These are phyloP conservation scores for Rostratula benghalensis DNA, from an alignment of 2,113 vertebrate genomes.

Conservation along the genomic window DNA sequence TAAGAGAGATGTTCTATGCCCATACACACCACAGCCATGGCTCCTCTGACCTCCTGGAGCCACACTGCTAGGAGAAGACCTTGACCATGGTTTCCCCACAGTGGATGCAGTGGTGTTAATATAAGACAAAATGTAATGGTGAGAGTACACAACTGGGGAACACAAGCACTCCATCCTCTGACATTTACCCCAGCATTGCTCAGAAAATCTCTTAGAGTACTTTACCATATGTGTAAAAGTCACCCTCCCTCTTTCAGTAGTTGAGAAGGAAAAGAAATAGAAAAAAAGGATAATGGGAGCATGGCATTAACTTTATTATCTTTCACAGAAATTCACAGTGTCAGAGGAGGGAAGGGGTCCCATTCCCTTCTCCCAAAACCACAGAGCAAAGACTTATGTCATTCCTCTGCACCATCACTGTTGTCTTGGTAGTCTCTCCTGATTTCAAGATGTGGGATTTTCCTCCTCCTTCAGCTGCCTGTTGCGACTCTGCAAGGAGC, in stretches of 20 bases:
- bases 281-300: neutral
- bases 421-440: neutral
- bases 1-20: too few species aligned
- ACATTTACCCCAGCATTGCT: neutral
- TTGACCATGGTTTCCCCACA: neutral
- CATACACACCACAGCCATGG: too few species aligned
- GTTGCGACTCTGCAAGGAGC: neutral
- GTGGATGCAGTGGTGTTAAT: neutral
- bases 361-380: neutral
- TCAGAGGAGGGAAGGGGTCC: neutral
- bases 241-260: neutral
- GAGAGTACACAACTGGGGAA: neutral
- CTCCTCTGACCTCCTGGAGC: neutral
- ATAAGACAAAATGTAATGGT: neutral
- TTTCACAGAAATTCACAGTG: neutral
- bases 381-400: rapidly evolving
- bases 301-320: neutral
- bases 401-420: neutral
- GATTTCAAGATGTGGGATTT: neutral
- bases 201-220: neutral
- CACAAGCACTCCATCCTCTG: neutral
- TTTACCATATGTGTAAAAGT: neutral
- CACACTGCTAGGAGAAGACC: neutral
- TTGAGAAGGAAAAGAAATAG: neutral
- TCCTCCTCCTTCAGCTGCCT: neutral